Evolutionary conservation across 2,888 invertebrate species (phyloP).

Genomic region (Pyrochroa serraticornis): DNA sequence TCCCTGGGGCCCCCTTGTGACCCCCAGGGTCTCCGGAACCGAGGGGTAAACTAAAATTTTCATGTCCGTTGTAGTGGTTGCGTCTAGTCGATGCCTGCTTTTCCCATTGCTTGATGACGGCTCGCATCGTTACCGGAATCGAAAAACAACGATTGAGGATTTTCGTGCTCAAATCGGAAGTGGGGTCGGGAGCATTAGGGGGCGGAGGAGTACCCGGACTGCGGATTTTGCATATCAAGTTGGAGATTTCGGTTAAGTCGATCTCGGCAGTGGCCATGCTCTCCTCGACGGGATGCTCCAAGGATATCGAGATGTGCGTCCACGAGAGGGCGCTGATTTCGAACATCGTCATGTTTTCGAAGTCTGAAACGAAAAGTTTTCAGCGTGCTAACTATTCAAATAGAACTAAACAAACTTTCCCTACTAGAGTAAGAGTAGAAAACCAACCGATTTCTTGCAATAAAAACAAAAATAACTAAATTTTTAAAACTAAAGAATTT

Average conservation of each 20-base stretch:
- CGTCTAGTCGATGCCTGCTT: constrained; percentile 64
- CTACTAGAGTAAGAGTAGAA: constrained; percentile 8
- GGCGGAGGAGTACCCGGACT: constrained; percentile 61
- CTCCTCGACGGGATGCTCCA: constrained; percentile 92
- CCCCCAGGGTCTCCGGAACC: constrained; percentile 72
- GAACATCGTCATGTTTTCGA: constrained; percentile 82
- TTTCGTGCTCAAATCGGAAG: constrained; percentile 65
- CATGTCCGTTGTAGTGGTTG: constrained; percentile 60
- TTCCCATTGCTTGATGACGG: constrained; percentile 86
- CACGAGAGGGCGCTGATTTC: constrained; percentile 90
- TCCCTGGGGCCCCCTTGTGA: constrained; percentile 55
- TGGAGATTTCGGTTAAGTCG: constrained; percentile 80
- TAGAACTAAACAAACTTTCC: constrained; percentile 26
- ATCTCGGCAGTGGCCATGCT: constrained; percentile 92
- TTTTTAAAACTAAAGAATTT: constrained; percentile 4
- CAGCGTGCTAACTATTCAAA: no score
- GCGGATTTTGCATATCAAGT: constrained; percentile 79
- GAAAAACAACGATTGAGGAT: constrained; percentile 88
- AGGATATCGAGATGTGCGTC: constrained; percentile 86
- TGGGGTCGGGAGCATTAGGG: constrained; percentile 54
- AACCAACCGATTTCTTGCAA: no score
- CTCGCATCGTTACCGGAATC: constrained; percentile 89
- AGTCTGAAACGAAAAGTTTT: constrained; percentile 58
- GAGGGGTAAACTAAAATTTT: constrained; percentile 68
- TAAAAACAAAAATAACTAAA: background rate